phyloP scores from a whole-genome alignment of 2,113 vertebrate genomes.

The Pongo abelii region DNA sequence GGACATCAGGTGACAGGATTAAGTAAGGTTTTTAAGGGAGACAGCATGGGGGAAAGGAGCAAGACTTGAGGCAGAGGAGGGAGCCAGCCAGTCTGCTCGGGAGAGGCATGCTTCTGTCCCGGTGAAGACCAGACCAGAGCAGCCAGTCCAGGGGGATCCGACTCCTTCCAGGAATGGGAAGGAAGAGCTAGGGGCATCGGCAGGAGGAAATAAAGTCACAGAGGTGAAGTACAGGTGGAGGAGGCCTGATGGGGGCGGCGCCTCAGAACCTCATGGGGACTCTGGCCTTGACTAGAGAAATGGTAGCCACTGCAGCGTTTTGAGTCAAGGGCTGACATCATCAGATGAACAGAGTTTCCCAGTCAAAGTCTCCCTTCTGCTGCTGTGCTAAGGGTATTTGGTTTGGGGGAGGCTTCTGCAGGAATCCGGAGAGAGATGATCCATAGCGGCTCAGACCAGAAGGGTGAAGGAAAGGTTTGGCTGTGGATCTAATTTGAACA shows the following conservation, averaged over 20 bases:
- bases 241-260: not conserved
- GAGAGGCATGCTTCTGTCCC: not conserved
- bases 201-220: not conserved
- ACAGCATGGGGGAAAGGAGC: not conserved
- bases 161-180: not conserved
- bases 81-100: not conserved
- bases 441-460: not conserved
- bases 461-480: not conserved
- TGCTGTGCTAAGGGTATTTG: not conserved
- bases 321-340: not conserved
- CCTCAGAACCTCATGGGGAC: not conserved
- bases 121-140: not conserved
- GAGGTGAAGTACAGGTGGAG: not conserved
- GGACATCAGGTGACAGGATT: not conserved
- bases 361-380: not conserved
- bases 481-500: not conserved
- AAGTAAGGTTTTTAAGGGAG: not conserved
- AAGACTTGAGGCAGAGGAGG: not conserved
- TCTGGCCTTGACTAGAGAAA: not conserved
- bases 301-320: not conserved
- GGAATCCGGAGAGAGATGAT: not conserved
- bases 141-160: not conserved
- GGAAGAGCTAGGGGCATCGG: not conserved
- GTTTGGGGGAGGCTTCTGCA: no score
- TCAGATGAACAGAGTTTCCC: not conserved